These are phyloP conservation scores for Eueremaeus valkanovi DNA, from an alignment of 2,888 invertebrate genomes.

Conservation along the genomic window DNA sequence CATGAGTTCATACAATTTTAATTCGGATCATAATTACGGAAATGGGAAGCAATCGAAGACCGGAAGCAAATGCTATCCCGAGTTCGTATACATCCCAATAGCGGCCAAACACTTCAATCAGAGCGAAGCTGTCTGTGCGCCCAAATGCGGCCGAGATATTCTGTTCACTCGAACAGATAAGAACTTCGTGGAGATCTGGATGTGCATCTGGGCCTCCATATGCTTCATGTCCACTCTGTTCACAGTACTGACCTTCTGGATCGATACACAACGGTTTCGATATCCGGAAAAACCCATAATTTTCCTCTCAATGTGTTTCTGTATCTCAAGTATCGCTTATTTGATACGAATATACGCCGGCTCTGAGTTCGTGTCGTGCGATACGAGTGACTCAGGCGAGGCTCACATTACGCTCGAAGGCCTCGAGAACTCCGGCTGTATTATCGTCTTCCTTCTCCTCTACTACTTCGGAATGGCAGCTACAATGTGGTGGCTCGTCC, in stretches of 20 bases:
- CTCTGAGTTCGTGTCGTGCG: constrained; percentile 54
- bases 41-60: neutral
- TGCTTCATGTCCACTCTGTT: constrained; percentile 59
- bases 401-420: constrained; percentile 56
- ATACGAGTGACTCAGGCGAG: constrained; percentile 52
- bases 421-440: constrained; percentile 61
- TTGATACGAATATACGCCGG: constrained; percentile 52
- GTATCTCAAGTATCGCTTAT: constrained; percentile 54
- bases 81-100: constrained; percentile 15
- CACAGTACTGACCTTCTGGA: constrained; percentile 54
- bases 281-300: constrained; percentile 56
- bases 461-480: constrained; percentile 76
- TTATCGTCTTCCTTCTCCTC: constrained; percentile 66
- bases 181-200: constrained; percentile 67
- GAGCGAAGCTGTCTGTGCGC: constrained; percentile 50
- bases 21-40: neutral
- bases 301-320: constrained; percentile 54
- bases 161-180: constrained; percentile 66
- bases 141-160: constrained; percentile 64
- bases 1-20: neutral
- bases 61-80: constrained; percentile 25
- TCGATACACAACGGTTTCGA: constrained; percentile 54
- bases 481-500: constrained; percentile 62
- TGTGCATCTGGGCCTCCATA: constrained; percentile 70
- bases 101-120: constrained; percentile 26